Conservation (phyloP, 2,888 invertebrate genomes). For the Tetragnatha montana region DNA sequence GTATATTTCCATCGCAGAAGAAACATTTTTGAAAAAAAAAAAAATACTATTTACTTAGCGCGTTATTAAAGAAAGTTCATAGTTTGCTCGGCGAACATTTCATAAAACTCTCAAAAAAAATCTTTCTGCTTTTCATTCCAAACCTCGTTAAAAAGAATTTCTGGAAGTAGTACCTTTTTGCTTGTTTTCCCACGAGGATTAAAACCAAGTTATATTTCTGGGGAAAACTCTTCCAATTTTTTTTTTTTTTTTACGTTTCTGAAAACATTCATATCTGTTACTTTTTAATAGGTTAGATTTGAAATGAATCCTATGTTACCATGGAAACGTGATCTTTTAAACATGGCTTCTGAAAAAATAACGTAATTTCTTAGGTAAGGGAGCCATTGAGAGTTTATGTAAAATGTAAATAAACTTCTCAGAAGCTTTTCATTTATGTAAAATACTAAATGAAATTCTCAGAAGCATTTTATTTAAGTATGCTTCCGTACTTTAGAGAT, state of each 20-base stretch:
- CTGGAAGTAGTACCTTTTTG: not conserved
- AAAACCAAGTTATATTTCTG: not conserved
- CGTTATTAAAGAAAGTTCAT: not conserved
- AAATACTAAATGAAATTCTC: too few relatives aligned
- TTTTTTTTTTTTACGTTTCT: not conserved
- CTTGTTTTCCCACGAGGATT: not conserved
- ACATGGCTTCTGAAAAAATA: too few relatives aligned
- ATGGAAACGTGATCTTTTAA: not conserved
- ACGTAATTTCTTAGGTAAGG: too few relatives aligned
- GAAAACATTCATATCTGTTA: not conserved
- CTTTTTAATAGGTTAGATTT: not conserved
- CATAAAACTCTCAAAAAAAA: not conserved
- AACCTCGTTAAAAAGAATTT: not conserved
- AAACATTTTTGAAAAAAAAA: not conserved
- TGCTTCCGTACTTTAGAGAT: too few relatives aligned
- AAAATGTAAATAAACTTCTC: too few relatives aligned
- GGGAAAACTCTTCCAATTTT: not conserved
- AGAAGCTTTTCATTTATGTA: too few relatives aligned
- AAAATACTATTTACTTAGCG: not conserved
- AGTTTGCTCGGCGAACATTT: not conserved
- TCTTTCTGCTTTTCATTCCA: not conserved
- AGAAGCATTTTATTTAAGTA: too few relatives aligned
- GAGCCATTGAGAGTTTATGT: too few relatives aligned
- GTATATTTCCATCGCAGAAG: not conserved
- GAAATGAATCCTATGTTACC: not conserved